Base-by-base conservation (phyloP, 2,113 vertebrate genomes). In the Thinocorus orbignyianus region DNA sequence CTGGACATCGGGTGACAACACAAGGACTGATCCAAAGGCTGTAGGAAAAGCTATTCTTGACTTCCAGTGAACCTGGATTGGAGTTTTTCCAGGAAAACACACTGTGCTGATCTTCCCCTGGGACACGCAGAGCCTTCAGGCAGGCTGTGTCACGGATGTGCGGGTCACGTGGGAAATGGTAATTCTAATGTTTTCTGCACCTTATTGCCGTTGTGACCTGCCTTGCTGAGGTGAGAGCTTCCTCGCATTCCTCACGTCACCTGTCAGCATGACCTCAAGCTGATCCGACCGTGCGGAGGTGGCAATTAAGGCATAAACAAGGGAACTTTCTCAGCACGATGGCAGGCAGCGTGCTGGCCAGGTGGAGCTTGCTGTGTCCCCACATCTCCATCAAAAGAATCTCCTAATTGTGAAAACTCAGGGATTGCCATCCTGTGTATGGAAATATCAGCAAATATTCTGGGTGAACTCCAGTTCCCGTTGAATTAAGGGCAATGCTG, bases 201-300 rank as follows among this genome's bases (percentile, higher is more conserved):
- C 58, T 85, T 66, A 15, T 13, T 51, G 58, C 61, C 51, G 5
- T 17, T 35, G 66, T 93, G 92, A 94, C 89, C 90, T 55, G 81
- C 73, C 86, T 69, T 13, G 77, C 66, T 77, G 86, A 94, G 95
- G 90, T 95, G 88, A 87, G 11, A 51, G 86, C 92, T 92, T 94
- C 87, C 74, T 69, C 0, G 0, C 70, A 11, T 88, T 84, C 90
- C 83, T 61, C 88, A 33, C 28, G 4, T 89, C 95, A 90, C 80
- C 87, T 84, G 83, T 68, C 92, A 92, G 70, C 77, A 6, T 9
- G 71, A 92, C 95, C 95, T 93, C 57, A 24, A 17, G 62, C 82
- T 95, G 93, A 96, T 91, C 95, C 1, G 0, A 72, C 61, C 4
- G 1, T 44, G 94, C 4, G 31, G 88, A 85, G 94, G 91, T 0